phyloP scores from a whole-genome alignment of 2,888 invertebrate species.

The Hydrotaea diabolus region DNA sequence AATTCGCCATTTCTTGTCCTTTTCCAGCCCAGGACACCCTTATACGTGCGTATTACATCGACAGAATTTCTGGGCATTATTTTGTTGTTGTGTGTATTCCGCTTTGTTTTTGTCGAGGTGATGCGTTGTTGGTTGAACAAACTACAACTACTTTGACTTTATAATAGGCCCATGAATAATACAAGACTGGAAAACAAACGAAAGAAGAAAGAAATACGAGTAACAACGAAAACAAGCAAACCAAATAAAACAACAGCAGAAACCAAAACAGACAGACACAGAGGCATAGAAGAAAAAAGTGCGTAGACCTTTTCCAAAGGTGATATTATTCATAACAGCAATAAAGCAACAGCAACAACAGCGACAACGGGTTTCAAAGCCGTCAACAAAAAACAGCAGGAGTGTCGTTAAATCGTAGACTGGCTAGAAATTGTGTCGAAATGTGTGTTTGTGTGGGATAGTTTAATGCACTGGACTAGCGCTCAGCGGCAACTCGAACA shows the following conservation, averaged over 20 bases:
- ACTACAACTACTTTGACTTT: slow-evolving; percentile 36
- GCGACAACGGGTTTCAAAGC: slow-evolving; percentile 60
- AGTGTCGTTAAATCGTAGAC: slow-evolving; percentile 52
- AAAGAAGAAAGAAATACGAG: not conserved
- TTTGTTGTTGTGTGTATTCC: not conserved
- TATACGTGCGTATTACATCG: not conserved
- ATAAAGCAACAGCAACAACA: slow-evolving; percentile 3
- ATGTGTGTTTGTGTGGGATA: slow-evolving; percentile 23
- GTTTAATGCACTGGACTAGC: not conserved
- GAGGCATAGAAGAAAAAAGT: slow-evolving; percentile 25
- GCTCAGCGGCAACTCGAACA: not conserved
- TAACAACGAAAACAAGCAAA: not conserved
- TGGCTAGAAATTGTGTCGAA: slow-evolving; percentile 55
- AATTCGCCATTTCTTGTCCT: not conserved
- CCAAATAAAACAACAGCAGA: not conserved
- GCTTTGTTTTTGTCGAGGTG: not conserved
- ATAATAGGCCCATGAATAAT: slow-evolving; percentile 32
- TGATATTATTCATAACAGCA: slow-evolving; percentile 51
- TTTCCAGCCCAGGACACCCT: not conserved
- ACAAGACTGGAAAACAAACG: slow-evolving; percentile 50
- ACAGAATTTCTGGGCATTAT: not conserved
- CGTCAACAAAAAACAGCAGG: slow-evolving; percentile 71
- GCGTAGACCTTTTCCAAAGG: slow-evolving; percentile 69
- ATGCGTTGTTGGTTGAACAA: not conserved
- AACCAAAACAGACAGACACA: not conserved